Conservation (phyloP, 1,140 invertebrate species). For the Phymorhynchus buccinoides region DNA sequence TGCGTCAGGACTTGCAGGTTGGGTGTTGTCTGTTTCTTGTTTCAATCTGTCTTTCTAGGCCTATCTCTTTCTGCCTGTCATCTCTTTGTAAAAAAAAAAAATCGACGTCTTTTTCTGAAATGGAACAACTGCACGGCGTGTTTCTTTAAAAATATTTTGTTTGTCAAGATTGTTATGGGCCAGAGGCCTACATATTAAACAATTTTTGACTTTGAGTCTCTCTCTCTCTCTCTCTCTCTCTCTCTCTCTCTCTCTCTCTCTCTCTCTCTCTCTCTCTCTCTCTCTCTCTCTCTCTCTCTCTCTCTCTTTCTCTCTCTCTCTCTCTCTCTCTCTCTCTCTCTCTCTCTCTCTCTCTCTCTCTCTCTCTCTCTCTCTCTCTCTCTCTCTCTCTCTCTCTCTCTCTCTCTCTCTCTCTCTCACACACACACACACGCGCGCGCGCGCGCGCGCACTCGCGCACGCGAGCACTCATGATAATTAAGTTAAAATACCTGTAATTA, state of each 20-base stretch:
- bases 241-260: background rate
- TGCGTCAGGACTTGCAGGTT: background rate
- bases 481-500: too few species aligned
- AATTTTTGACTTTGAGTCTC: too few species aligned
- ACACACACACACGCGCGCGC: too few species aligned
- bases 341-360: background rate
- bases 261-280: slow-evolving; percentile 8
- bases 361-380: background rate
- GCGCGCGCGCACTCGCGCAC: too few species aligned
- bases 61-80: background rate
- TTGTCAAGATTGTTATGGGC: too few species aligned
- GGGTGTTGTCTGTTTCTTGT: background rate
- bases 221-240: slow-evolving; percentile 3
- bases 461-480: too few species aligned
- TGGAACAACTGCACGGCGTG: too few species aligned
- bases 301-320: background rate
- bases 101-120: too few species aligned
- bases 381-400: slow-evolving; percentile 2
- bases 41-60: background rate
- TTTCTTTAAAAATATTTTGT: too few species aligned
- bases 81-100: too few species aligned
- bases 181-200: too few species aligned
- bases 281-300: background rate
- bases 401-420: too few species aligned
- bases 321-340: background rate